Evolutionary conservation across 2,888 invertebrate species (phyloP), one percentile per base, ranked within the genome.

Genomic region (Athripsodes cinereus): DNA sequence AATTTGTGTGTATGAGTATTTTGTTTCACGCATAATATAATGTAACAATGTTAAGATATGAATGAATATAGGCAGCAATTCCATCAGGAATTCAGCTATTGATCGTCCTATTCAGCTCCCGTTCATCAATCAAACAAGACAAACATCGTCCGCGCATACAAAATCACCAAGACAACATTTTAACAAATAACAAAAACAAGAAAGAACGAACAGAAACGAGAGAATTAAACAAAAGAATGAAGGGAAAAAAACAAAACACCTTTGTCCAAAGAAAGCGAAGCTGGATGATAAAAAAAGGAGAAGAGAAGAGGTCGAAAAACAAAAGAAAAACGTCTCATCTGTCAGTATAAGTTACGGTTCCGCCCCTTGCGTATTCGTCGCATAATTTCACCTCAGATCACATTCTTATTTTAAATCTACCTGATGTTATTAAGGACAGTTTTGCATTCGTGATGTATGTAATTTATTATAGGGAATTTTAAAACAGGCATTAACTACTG

Each of bases 321-420:
- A 48, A 48, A 20, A 48, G 48, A 50, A 40, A 49, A 40, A 49
- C 21, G 26, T 48, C 21, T 35, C 40, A 59, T 55, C 59, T 52
- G 59, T 46, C 55, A 54, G 60, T 51, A 58, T 60, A 60, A 60
- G 53, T 60, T 58, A 60, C 58, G 52, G 49, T 19, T 18, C 52
- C 55, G 55, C 55, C 55, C 60, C 55, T 60, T 60, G 52, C 60
- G 55, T 62, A 60, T 62, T 55, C 60, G 57, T 60, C 62, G 62
- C 62, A 62, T 60, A 58, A 60, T 60, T 62, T 56, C 26, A 53
- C 48, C 56, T 21, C 56, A 47, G 40, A 13, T 40, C 53, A 35
- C 35, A 16, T 35, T 34, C 51, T 19, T 48, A 18, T 48, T 19
- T 48, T 26, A 26, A 26, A 26, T 26, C 26, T 26, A 26, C 26